Evolutionary conservation across 2,113 vertebrate species (phyloP), one percentile per base, ranked within the genome.

Genomic region (Anhinga anhinga): DNA sequence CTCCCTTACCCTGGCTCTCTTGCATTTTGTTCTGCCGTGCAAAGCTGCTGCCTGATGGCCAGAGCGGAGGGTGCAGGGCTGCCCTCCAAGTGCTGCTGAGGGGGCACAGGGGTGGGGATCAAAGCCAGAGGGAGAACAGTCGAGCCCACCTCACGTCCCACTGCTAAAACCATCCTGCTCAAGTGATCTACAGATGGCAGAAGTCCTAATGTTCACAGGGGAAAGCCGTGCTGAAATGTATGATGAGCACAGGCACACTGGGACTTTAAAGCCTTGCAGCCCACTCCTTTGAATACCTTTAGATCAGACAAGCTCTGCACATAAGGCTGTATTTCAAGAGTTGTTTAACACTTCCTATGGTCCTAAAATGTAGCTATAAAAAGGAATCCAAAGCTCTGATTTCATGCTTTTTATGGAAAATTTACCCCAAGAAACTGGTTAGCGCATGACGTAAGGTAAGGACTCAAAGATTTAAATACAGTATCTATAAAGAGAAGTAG

Each of bases 271-370:
- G 63, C 26, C 29, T 55, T 76, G 59, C 38, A 47, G 62, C 50
- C 27, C 87, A 44, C 56, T 53, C 74, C 58, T 97, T 96, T 91
- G 93, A 95, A 91, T 70, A 87, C 55, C 73, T 92, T 93, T 34
- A 82, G 69, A 96, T 81, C 77, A 95, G 66, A 92, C 66, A n/a
- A n/a, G 87, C 67, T 85, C 81, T 85, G 70, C 23, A 70, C 17
- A 50, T 58, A 77, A 79, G 38, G 63, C 42, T 79, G 22, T 21
- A 42, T 84, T 95, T 95, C 94, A 96, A 91, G 88, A 94, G 86
- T 67, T 96, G 71, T 82, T 88, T 63, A 96, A 93, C 44, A 82
- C 82, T 96, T 97, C 38, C 85, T 85, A 21, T 15, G 40, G 67
- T 96, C 94, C 86, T 95, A 70, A 97, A 96, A 91, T 5, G 3